Conservation (phyloP, 1,140 invertebrate genomes). For the Zaprionus taronus region DNA sequence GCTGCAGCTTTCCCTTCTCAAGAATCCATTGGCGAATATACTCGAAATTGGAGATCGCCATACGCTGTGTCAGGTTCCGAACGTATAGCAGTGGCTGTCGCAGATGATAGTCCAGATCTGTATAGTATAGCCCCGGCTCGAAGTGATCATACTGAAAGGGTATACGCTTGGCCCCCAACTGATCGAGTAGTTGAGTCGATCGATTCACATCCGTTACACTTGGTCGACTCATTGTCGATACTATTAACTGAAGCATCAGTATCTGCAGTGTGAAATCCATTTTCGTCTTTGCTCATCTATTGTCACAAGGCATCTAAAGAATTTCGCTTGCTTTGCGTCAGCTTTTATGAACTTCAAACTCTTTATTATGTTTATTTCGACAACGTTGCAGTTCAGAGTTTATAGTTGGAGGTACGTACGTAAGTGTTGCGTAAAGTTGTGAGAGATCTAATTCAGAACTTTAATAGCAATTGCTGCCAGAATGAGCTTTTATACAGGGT, state of each 20-base stretch:
- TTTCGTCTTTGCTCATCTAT: background rate
- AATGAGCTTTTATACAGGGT: background rate
- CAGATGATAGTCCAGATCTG: constrained; percentile 28
- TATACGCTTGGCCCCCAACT: background rate
- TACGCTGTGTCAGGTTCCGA: constrained; percentile 18
- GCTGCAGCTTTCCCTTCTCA: constrained; percentile 48
- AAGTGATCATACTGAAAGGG: constrained; percentile 7
- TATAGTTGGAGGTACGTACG: constrained; percentile 6
- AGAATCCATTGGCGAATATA: background rate
- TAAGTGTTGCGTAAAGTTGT: background rate
- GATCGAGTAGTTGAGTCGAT: constrained; percentile 26
- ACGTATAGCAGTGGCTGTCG: constrained; percentile 7
- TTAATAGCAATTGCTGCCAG: background rate
- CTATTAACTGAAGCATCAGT: background rate
- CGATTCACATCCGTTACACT: background rate
- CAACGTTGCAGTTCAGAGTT: constrained; percentile 4
- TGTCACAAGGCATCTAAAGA: background rate
- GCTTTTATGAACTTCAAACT: constrained; percentile 9
- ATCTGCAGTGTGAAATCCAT: background rate
- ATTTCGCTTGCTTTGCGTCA: background rate
- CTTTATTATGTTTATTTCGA: background rate
- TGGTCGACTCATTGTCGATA: background rate
- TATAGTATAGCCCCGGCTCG: constrained; percentile 33
- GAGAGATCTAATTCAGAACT: background rate
- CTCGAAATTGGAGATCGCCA: constrained; percentile 2